Evolutionary conservation across 1,140 invertebrate species (phyloP), one percentile per base, ranked within the genome.

Genomic region (Acromyrmex charruanus): DNA sequence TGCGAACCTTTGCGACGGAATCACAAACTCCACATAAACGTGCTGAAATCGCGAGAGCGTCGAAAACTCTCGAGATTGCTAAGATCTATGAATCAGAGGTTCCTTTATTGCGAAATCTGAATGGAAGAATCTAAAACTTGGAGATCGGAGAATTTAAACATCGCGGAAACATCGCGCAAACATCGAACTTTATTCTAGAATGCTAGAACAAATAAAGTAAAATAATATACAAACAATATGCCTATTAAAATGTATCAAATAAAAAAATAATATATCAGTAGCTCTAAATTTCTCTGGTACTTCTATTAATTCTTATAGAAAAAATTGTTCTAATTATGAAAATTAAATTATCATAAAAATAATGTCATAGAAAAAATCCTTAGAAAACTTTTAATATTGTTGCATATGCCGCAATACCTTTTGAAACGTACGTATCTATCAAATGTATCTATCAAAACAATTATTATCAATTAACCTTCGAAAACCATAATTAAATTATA

Each of bases 1-100:
- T 14, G 65, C 77, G 51, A 69, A 39, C 10, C 49, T 81, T 25
- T 21, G 31, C 63, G n/a, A 79, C 63, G 49, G 16, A 3, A 80
- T 68, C 31, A 14, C 31, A 44, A 66, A 53, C 14, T 65, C 77
- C 2, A 25, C 21, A 35, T 4, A 53, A 65, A 51, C n/a, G 14
- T 39, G 49, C 16, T 39, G 58, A 63, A 63, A 28, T 68, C 61
- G 49, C 28, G 10, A n/a, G 16, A 25, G 12, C 5, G 31, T 28
- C n/a, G 28, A 68, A 69, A 39, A 28, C 44, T 55, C 16, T 5
- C n/a, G 25, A 16, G 25, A 59, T 21, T 25, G n/a, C n/a, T 16
- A 18, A 65, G 12, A 77, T 77, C 49, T 35, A 49, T 44, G 35
- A 59, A 28, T 65, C 55, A n/a, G 2, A 25, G 2, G n/a, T 69